Conservation (phyloP, 1,140 invertebrate genomes). For the Propsilocerus akamusi region DNA sequence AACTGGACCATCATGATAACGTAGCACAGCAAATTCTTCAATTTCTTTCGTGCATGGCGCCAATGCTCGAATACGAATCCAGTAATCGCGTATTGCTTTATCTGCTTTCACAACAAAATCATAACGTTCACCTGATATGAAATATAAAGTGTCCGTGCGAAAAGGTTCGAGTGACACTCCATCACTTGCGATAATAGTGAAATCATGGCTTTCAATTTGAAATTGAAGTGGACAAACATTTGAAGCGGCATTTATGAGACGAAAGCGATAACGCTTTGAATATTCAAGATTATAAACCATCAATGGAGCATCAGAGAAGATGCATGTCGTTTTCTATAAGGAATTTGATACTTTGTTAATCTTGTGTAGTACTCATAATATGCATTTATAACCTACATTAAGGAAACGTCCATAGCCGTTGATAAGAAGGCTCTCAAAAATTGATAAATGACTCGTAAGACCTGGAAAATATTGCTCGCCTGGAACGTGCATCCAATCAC, state of each 20-base stretch:
- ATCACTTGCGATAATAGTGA: constrained; percentile 33
- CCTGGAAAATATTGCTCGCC: constrained; percentile 16
- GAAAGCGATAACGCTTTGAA: constrained; percentile 31
- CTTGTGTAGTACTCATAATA: not conserved
- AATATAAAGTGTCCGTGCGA: constrained; percentile 13
- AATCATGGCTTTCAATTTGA: constrained; percentile 29
- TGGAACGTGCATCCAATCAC: constrained; percentile 17
- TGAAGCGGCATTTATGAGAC: constrained; percentile 34
- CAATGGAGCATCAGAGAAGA: constrained; percentile 7
- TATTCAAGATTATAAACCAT: constrained; percentile 14
- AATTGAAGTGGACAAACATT: constrained; percentile 31
- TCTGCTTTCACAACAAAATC: constrained; percentile 36
- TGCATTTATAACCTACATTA: constrained; percentile 9
- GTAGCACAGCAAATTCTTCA: constrained; percentile 7
- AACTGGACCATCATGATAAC: no score
- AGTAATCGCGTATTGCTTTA: constrained; percentile 30
- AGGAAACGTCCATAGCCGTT: constrained; percentile 30
- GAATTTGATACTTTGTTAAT: not conserved
- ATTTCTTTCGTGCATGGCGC: constrained; percentile 23
- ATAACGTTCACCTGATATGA: constrained; percentile 37
- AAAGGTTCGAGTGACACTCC: constrained; percentile 26
- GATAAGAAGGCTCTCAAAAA: constrained; percentile 26
- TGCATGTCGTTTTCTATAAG: not conserved
- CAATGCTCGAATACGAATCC: constrained; percentile 29
- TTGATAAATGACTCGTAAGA: constrained; percentile 14